Conservation (phyloP, 2,888 invertebrate species). For the Lucinisca nassula region DNA sequence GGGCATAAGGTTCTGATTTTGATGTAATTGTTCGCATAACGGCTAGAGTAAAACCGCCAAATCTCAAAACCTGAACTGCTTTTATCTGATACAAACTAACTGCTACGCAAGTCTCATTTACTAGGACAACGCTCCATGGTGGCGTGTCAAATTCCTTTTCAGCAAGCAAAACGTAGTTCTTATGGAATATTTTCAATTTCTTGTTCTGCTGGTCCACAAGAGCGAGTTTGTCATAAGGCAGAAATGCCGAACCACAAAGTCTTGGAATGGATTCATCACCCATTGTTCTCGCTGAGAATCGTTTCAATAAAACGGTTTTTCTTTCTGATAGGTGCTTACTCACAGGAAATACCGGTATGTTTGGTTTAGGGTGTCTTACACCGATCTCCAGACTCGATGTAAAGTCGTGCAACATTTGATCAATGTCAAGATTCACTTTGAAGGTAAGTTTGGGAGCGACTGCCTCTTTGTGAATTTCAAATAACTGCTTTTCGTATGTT, state of each 20-base stretch:
- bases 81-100: neutral
- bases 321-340: neutral
- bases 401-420: slow-evolving; percentile 6
- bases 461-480: neutral
- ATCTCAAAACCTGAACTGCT: neutral
- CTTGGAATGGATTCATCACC: neutral
- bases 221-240: neutral
- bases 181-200: neutral
- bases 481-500: neutral
- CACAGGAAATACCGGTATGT: neutral
- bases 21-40: neutral
- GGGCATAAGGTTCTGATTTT: neutral
- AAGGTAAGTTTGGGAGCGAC: neutral
- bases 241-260: neutral
- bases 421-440: neutral
- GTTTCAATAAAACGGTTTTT: neutral
- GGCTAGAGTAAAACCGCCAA: neutral
- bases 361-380: neutral
- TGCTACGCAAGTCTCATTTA: neutral
- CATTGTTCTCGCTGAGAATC: neutral
- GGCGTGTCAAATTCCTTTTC: slow-evolving; percentile 2
- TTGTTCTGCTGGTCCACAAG: neutral
- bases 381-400: neutral
- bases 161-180: neutral
- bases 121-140: neutral